A percentile compares a stretch with the other conserved stretches of the same genome.
Evolutionary conservation across 2,888 invertebrate genomes (phyloP).

Genomic region (Philopedon plagiatum): DNA sequence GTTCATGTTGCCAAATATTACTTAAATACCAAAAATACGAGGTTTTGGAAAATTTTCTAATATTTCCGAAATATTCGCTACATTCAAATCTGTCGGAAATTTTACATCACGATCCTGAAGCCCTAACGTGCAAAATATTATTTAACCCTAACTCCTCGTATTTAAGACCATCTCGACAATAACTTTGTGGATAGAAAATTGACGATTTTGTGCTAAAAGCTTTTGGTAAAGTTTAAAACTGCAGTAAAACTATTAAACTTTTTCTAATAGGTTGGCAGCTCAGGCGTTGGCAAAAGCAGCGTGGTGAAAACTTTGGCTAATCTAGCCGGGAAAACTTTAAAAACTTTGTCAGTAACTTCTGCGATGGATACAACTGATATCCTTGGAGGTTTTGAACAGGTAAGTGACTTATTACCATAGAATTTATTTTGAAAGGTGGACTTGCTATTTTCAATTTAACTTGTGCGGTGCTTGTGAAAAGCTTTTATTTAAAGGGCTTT

Average conservation of each 20-base stretch:
- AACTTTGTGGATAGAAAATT: neutral
- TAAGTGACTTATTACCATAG: constrained; percentile 65
- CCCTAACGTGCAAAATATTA: neutral
- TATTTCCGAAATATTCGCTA: no score
- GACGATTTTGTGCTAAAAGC: neutral
- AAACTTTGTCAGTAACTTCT: constrained; percentile 86
- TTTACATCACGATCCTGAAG: neutral
- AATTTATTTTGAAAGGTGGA: neutral
- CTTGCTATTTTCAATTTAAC: neutral
- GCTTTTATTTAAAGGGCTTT: neutral
- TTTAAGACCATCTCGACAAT: neutral
- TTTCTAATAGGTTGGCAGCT: constrained; percentile 76
- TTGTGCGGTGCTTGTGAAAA: neutral
- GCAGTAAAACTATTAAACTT: constrained; percentile 20
- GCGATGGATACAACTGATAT: constrained; percentile 96
- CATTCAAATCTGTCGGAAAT: constrained; percentile 5
- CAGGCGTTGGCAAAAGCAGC: constrained; percentile 86
- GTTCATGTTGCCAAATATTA: no score
- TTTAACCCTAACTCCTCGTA: neutral
- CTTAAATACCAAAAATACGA: no score
- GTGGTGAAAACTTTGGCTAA: constrained; percentile 83
- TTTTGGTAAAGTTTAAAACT: constrained; percentile 1
- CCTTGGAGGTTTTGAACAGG: constrained; percentile 98
- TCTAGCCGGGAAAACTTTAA: constrained; percentile 81
- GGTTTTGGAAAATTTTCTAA: no score